Evolutionary conservation across 2,888 invertebrate genomes (phyloP), one percentile per base, ranked within the genome.

Genomic region (Leptopilina drosophilae): DNA sequence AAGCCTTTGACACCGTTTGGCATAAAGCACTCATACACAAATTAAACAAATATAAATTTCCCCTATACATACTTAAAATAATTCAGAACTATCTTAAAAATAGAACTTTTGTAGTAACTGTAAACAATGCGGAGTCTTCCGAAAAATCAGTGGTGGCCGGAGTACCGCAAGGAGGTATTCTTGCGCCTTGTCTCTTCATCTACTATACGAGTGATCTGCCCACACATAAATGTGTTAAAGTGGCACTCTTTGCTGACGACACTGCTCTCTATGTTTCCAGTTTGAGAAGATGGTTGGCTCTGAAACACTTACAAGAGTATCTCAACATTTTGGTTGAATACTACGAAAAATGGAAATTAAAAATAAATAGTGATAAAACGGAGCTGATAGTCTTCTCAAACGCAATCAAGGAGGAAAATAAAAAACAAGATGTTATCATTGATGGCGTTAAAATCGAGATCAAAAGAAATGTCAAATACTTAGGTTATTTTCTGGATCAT

Each of bases 131-230:
- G 2, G 33, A 67, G 5, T 86, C 85, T 0, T 14, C 78, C 0
- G 76, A 33, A 9, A 76, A 81, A 20, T 15, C 62, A n/a, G 81
- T 85, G 46, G 64, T 69, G 14, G 87, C 87, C 1, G 88, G 88
- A 67, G 88, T 89, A 0, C 87, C 88, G 1, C 84, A 86, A 77
- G 85, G 85, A 2, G 82, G 80, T 8, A 81, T 84, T 20, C 80
- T 85, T 1, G 82, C 80, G 0, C 83, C 82, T 0, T 75, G 26
- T 9, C 73, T 85, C 8, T 84, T 84, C 33, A 56, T 78, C 5
- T 26, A 77, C 1, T 86, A 59, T 42, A 80, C 81, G 2, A 81
- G 82, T 56, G 82, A 85, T 75, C 64, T 84, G 20, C 84, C 82
- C 65, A 66, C 77, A 53, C 77, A 40, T 9, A 11, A 46, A 11